Percentiles rank a stretch among this genome's conserved stretches.
These are phyloP conservation scores for Poeciliopsis presidionis DNA, from an alignment of 2,797 vertebrate genomes.

Conservation along the genomic window DNA sequence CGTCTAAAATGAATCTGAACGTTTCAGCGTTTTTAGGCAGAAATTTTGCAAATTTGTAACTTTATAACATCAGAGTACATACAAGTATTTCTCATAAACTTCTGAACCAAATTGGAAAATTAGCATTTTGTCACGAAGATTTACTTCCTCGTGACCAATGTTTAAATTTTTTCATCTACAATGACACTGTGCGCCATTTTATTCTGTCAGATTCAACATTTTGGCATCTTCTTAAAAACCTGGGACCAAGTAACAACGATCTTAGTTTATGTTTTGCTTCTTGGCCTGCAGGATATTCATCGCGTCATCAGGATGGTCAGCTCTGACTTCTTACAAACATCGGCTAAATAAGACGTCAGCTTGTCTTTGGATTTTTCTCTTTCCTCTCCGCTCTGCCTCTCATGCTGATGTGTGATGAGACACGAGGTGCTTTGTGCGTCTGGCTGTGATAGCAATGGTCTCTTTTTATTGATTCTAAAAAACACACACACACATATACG, in stretches of 20 bases:
- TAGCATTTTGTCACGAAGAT: no score
- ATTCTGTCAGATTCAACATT: neutral
- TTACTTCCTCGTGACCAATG: no score
- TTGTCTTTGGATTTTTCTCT: neutral
- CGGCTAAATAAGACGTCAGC: neutral
- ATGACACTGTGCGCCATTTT: neutral
- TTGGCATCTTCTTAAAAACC: neutral
- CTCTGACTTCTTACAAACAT: neutral
- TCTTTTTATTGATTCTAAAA: constrained; percentile 39
- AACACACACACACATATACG: neutral
- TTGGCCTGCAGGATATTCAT: neutral
- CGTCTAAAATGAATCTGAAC: no score
- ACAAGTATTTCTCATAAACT: no score
- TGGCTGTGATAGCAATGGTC: constrained; percentile 34
- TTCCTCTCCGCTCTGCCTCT: neutral
- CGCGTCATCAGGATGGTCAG: neutral
- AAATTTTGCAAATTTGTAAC: no score
- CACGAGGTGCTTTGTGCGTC: constrained; percentile 32
- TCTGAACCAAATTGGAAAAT: no score
- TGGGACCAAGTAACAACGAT: neutral
- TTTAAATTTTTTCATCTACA: neutral
- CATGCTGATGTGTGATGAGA: constrained; percentile 28
- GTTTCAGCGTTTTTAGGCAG: no score
- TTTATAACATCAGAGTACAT: no score
- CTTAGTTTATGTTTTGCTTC: neutral